These are phyloP conservation scores for Tenualosa thibaudeaui DNA, from an alignment of 2,797 vertebrate species.

Conservation along the genomic window DNA sequence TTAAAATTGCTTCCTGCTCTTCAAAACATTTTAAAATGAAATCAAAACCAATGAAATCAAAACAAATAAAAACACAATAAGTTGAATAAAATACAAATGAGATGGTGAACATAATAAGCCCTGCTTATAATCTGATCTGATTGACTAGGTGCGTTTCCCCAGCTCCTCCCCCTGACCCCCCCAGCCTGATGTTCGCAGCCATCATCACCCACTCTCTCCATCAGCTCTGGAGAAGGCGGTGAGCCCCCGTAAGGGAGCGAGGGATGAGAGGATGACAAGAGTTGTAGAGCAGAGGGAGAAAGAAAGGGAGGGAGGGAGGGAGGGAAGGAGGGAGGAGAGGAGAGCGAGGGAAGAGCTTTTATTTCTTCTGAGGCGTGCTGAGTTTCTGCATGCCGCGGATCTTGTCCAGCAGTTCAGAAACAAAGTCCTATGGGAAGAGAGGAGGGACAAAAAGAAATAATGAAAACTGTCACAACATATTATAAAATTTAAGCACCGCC, in stretches of 20 bases:
- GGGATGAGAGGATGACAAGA: conserved; percentile 54
- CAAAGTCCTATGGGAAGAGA: conserved; percentile 75
- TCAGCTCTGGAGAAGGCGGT: conserved; percentile 40
- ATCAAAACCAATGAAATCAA: conserved; percentile 43
- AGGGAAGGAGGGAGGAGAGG: background rate
- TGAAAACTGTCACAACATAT: background rate
- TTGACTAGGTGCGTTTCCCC: conserved; percentile 55
- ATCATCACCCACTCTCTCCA: conserved; percentile 41
- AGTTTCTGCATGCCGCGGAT: conserved; percentile 95
- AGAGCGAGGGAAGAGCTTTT: conserved; percentile 53
- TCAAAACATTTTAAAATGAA: conserved; percentile 39
- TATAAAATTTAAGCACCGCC: background rate
- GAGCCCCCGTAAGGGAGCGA: conserved; percentile 22
- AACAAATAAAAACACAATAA: conserved; percentile 49
- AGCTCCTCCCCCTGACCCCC: conserved; percentile 38
- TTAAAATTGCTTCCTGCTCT: background rate
- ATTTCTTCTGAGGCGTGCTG: conserved; percentile 92
- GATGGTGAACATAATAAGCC: conserved; percentile 57
- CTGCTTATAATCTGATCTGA: conserved; percentile 62
- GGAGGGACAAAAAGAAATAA: conserved; percentile 32
- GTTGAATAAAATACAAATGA: conserved; percentile 53
- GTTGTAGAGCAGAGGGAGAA: conserved; percentile 32
- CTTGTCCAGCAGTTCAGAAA: conserved; percentile 86
- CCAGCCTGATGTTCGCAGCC: background rate
- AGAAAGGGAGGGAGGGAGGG: background rate